Percentiles rank a stretch among this genome's conserved stretches.
Conservation (phyloP, 2,113 vertebrate genomes). For the Sigmodon hispidus region DNA sequence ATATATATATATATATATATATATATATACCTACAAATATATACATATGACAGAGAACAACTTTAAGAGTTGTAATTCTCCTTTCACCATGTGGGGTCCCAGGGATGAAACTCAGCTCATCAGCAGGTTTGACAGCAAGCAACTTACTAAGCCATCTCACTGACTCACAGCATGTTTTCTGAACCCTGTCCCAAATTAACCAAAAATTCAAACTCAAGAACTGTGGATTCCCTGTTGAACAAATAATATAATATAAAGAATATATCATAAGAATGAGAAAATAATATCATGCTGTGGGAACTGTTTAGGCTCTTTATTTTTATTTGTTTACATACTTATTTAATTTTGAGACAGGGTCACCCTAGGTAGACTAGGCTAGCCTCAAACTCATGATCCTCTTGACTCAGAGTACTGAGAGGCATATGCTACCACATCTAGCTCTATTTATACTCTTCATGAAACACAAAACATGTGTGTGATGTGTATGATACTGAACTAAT, state of each 20-base stretch:
- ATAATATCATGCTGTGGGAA: conserved; percentile 1
- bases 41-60: not conserved
- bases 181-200: not conserved
- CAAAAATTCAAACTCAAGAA: conserved; percentile 35
- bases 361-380: not conserved
- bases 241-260: conserved; percentile 18
- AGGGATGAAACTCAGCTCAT: not conserved
- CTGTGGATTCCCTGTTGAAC: not conserved
- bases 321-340: not conserved
- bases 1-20: too few species aligned
- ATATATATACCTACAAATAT: too few species aligned
- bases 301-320: not conserved
- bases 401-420: not conserved
- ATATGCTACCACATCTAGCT: not conserved
- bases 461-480: not conserved
- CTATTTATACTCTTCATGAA: not conserved
- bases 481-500: not conserved
- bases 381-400: not conserved
- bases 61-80: not conserved
- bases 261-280: not conserved
- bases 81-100: not conserved
- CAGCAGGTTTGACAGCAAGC: not conserved
- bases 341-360: not conserved
- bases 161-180: not conserved
- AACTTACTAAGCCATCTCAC: not conserved